Conservation (phyloP, 1,140 invertebrate species). For the Penaeus japonicus region DNA sequence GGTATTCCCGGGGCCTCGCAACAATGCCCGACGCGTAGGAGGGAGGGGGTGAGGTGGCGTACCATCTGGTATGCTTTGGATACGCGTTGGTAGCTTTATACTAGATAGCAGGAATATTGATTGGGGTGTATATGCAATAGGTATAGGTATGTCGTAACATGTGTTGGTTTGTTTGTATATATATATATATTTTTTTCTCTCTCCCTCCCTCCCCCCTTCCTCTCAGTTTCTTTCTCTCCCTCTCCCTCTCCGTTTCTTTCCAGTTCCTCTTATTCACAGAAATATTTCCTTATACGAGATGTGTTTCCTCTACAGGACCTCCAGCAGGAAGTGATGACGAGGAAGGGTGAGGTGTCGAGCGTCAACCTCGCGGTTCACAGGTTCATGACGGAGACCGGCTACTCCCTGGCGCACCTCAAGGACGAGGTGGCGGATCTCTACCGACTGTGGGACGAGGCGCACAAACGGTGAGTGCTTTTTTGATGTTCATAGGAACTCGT, state of each 20-base stretch:
- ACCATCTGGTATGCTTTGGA: no score
- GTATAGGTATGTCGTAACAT: no score
- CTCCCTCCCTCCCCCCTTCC: background rate
- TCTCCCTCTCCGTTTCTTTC: background rate
- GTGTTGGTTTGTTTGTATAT: no score
- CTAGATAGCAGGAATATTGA: no score
- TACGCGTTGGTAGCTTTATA: no score
- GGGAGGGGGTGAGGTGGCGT: no score
- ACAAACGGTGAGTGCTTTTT: conserved; percentile 72
- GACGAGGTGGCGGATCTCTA: conserved; percentile 78
- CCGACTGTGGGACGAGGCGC: conserved; percentile 78
- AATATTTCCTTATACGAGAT: background rate
- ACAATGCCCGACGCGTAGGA: no score
- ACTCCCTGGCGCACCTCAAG: conserved; percentile 64
- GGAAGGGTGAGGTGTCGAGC: conserved; percentile 69
- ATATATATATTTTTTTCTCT: no score
- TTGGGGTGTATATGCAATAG: no score
- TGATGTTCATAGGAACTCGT: background rate
- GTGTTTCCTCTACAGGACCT: conserved; percentile 68
- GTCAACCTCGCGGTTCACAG: conserved; percentile 62
- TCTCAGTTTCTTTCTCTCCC: background rate
- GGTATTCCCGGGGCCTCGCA: no score
- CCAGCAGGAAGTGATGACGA: conserved; percentile 74
- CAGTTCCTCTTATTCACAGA: background rate
- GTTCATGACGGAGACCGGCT: conserved; percentile 60